phyloP scores from a whole-genome alignment of 2,797 vertebrate species.

The Varecia variegata region DNA sequence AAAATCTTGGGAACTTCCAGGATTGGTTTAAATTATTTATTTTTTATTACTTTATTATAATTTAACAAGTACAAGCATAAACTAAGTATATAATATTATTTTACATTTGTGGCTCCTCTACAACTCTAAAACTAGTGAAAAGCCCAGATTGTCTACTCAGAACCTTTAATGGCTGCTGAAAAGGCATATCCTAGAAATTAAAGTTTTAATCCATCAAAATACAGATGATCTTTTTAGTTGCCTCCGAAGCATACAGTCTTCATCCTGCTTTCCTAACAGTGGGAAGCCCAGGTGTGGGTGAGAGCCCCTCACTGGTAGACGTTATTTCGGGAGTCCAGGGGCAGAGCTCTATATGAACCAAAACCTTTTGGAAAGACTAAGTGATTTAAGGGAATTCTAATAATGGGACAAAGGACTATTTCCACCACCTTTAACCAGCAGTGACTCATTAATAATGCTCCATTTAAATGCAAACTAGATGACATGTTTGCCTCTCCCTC shows the following conservation, averaged over 20 bases:
- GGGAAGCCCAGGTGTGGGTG: no score
- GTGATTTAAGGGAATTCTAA: not conserved
- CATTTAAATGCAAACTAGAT: conserved; percentile 20
- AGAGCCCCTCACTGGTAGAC: not conserved
- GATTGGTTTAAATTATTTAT: not conserved
- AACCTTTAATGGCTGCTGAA: not conserved
- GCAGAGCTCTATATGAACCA: not conserved
- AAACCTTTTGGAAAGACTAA: not conserved
- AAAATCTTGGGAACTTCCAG: not conserved
- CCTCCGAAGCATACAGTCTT: not conserved
- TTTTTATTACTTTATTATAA: not conserved
- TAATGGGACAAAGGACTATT: not conserved
- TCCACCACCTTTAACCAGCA: not conserved
- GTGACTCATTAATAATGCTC: not conserved
- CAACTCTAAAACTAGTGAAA: not conserved
- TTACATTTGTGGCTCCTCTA: not conserved
- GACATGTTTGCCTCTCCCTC: not conserved
- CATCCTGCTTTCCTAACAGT: not conserved
- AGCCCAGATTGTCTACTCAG: not conserved
- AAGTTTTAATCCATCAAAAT: not conserved
- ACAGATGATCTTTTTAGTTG: not conserved
- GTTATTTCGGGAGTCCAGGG: not conserved
- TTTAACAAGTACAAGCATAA: not conserved
- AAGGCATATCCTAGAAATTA: not conserved
- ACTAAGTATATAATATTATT: not conserved